phyloP scores from a whole-genome alignment of 1,140 invertebrate species.

The Drosophila pruinosa region DNA sequence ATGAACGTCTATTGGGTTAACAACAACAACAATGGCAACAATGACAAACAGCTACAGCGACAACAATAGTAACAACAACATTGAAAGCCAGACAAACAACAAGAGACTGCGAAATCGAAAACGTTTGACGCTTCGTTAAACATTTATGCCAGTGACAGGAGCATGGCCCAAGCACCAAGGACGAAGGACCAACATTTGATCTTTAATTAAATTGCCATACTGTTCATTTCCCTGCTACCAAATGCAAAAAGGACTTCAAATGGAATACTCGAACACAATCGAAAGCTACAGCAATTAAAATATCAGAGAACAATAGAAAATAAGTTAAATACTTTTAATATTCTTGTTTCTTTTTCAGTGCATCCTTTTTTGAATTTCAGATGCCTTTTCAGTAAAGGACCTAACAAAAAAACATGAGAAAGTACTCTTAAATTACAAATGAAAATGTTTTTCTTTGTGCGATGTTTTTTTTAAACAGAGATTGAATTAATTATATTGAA shows the following conservation, averaged over 20 bases:
- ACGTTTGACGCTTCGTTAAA: constrained; percentile 76
- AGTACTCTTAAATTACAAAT: too few species aligned
- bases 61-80: background rate
- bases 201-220: constrained; percentile 49
- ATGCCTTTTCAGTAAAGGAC: background rate
- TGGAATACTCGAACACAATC: background rate
- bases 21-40: constrained; percentile 31
- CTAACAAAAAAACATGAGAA: too few species aligned
- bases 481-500: too few species aligned
- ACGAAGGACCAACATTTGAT: constrained; percentile 34
- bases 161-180: background rate
- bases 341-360: background rate
- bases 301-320: background rate
- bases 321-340: background rate
- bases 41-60: background rate
- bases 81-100: constrained; percentile 39
- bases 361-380: background rate
- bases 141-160: constrained; percentile 53
- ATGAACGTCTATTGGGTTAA: constrained; percentile 72
- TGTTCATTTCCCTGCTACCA: constrained; percentile 16
- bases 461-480: too few species aligned
- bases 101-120: constrained; percentile 65
- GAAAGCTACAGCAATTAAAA: constrained; percentile 1
- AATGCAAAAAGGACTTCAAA: constrained; percentile 21
- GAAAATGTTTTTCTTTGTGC: too few species aligned